Percentiles rank a stretch among this genome's conserved stretches.
Conservation (phyloP, 2,797 vertebrate genomes). For the Ceyx erithaca region DNA sequence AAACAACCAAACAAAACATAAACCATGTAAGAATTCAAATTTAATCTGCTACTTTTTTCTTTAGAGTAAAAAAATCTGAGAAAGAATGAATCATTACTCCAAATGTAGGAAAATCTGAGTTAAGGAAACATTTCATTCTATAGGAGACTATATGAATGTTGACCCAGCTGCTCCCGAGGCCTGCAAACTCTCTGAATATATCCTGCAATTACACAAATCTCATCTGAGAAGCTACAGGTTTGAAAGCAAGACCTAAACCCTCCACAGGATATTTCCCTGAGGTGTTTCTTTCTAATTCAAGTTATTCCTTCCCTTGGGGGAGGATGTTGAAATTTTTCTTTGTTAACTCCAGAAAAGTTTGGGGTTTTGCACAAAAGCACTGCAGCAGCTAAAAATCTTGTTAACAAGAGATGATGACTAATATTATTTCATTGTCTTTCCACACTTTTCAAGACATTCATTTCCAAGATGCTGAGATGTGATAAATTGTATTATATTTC, state of each 20-base stretch:
- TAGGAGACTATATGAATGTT: neutral
- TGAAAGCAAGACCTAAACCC: slow-evolving; percentile 5
- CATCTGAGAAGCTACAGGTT: neutral
- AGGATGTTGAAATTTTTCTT: neutral
- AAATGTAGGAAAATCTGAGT: neutral
- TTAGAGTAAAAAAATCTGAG: neutral
- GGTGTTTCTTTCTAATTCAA: neutral
- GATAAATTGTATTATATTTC: neutral
- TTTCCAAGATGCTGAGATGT: neutral
- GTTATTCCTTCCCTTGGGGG: neutral
- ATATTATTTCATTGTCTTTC: neutral
- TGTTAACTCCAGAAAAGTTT: neutral
- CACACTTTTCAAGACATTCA: neutral
- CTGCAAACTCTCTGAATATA: slow-evolving; percentile 8
- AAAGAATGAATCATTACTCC: neutral
- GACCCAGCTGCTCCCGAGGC: slow-evolving; percentile 28
- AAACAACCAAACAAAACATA: too few species aligned
- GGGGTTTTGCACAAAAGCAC: accelerated
- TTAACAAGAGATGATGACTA: neutral
- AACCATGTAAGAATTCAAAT: neutral
- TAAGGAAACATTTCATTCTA: neutral
- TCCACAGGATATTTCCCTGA: neutral
- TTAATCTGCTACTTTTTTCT: neutral
- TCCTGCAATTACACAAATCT: slow-evolving; percentile 17
- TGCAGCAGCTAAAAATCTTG: neutral